These are phyloP conservation scores for Schrankia costaestrigalis DNA, from an alignment of 2,888 invertebrate species.

Conservation along the genomic window DNA sequence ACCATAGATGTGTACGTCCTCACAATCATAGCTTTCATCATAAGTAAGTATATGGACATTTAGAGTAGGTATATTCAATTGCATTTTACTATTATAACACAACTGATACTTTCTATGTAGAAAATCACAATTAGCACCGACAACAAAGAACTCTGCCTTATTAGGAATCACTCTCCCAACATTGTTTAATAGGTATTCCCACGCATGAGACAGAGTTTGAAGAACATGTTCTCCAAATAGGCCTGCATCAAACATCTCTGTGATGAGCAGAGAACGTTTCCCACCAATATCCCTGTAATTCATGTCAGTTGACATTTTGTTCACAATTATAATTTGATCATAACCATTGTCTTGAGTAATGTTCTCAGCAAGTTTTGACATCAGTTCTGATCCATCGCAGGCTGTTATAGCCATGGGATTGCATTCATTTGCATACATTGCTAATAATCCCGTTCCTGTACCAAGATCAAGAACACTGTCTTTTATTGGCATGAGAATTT, in stretches of 20 bases:
- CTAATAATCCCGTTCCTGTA: slow-evolving; percentile 87
- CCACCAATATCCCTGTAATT: slow-evolving; percentile 73
- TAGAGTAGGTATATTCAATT: slow-evolving; percentile 46
- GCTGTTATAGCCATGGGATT: slow-evolving; percentile 81
- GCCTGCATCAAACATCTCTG: slow-evolving; percentile 90
- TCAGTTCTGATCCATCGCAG: slow-evolving; percentile 84
- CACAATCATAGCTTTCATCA: slow-evolving; percentile 85
- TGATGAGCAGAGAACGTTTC: slow-evolving; percentile 83
- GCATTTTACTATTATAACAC: slow-evolving; percentile 37
- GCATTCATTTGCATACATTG: slow-evolving; percentile 82
- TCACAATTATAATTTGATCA: slow-evolving; percentile 72
- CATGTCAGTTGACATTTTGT: slow-evolving; percentile 82
- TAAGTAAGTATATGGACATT: slow-evolving; percentile 48
- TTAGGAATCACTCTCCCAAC: slow-evolving; percentile 81
- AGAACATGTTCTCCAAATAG: slow-evolving; percentile 88
- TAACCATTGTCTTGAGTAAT: slow-evolving; percentile 75
- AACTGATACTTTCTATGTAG: slow-evolving; percentile 74
- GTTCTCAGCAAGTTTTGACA: slow-evolving; percentile 80
- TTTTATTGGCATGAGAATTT: slow-evolving; percentile 63
- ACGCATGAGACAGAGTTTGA: slow-evolving; percentile 84
- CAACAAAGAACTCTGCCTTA: slow-evolving; percentile 82
- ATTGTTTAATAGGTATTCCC: slow-evolving; percentile 78
- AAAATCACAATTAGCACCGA: slow-evolving; percentile 80
- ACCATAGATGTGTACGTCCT: slow-evolving; percentile 79
- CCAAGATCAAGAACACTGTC: slow-evolving; percentile 87